Base-by-base conservation (phyloP, 2,888 invertebrate genomes). In the Synergus laeviventris region DNA sequence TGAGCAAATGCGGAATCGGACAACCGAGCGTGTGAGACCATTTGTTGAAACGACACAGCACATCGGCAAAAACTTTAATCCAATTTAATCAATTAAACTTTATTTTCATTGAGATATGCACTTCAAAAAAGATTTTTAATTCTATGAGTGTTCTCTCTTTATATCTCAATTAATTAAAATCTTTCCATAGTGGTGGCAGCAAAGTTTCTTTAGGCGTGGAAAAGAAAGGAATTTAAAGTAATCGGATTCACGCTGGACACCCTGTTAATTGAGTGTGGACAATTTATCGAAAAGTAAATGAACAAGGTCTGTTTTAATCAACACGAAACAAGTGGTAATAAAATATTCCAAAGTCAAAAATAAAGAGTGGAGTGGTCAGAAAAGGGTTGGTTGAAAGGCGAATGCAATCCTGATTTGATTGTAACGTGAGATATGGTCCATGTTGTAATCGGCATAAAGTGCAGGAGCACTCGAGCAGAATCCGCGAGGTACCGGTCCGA, bases 401-500 rank as follows among this genome's bases (percentile, higher is more conserved):
- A 62, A 38, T 18, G 38, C 38, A 38, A 18, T 62, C 3, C n/a
- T 18, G 62, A 38, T 38, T 62, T n/a, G 36, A 36, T 62, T 36
- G 62, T 62, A 62, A 62, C 36, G 38, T 62, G 62, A 62, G 62
- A 62, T 62, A 62, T 62, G n/a, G 62, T n/a, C 11, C 36, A 62
- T 62, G 62, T 66, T 49, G 73, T 76, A 74, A 75, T 77, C 73
- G 70, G 56, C 56, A 76, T 59, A 75, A 80, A 79, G 64, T 74
- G 74, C 78, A 62, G 77, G 77, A 78, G 79, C 79, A 49, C 61
- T 75, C 66, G 76, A 76, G 73, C 36, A 73, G 74, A 78, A 74
- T 79, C 76, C 54, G 78, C 59, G 42, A 42, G 61, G 60, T 70
- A 56, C 76, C 59, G 74, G 76, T 74, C 74, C 79, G 81, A 82